Conservation (phyloP, 2,888 invertebrate species). For the Orchestes rusci region DNA sequence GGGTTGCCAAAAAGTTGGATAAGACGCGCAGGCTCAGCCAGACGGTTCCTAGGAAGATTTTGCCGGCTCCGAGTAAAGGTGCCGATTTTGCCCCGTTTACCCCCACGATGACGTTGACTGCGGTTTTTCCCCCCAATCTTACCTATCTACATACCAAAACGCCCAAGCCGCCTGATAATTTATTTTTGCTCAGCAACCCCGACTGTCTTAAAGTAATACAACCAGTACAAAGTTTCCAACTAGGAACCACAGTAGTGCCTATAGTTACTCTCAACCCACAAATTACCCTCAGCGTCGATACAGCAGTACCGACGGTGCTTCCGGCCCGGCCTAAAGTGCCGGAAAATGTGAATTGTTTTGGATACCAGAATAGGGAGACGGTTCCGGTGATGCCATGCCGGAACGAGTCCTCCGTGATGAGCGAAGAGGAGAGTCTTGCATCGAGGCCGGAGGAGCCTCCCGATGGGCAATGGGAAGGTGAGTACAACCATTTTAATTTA, state of each 20-base stretch:
- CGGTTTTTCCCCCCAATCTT: slow-evolving; percentile 40
- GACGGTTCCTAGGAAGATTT: slow-evolving; percentile 41
- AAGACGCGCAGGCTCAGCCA: slow-evolving; percentile 35
- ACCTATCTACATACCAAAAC: slow-evolving; percentile 43
- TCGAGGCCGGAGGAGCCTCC: too few relatives aligned
- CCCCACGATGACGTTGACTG: slow-evolving; percentile 40
- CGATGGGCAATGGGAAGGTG: too few relatives aligned
- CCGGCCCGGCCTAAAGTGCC: slow-evolving; percentile 35
- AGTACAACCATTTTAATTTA: too few relatives aligned
- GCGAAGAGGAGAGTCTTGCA: too few relatives aligned
- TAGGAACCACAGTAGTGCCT: slow-evolving; percentile 45
- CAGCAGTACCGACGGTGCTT: slow-evolving; percentile 41
- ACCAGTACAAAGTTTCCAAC: slow-evolving; percentile 40
- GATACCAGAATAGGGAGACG: too few relatives aligned
- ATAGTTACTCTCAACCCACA: slow-evolving; percentile 42
- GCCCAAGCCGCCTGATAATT: slow-evolving; percentile 40
- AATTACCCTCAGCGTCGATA: slow-evolving; percentile 38
- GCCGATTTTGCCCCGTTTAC: slow-evolving; percentile 37
- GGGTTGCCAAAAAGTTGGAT: slow-evolving; percentile 35
- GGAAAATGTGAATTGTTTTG: too few relatives aligned
- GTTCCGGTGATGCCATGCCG: too few relatives aligned
- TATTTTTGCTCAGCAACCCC: slow-evolving; percentile 39
- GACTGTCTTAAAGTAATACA: slow-evolving; percentile 41
- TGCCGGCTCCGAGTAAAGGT: slow-evolving; percentile 42
- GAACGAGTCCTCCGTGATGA: too few relatives aligned